These are phyloP conservation scores for Alaudala cheleensis DNA, from an alignment of 2,113 vertebrate genomes.

Conservation along the genomic window DNA sequence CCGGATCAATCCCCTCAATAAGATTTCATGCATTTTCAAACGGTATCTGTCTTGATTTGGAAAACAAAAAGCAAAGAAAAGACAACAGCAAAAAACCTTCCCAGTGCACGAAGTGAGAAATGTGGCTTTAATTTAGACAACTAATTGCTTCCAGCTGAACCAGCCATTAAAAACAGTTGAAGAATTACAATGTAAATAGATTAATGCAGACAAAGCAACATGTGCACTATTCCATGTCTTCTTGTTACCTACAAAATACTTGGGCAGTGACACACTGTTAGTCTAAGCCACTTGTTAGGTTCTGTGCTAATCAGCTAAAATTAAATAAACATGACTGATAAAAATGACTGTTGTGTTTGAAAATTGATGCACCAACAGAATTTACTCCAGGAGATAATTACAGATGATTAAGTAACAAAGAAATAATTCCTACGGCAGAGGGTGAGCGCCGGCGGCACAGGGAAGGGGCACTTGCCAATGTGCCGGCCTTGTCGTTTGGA, in stretches of 20 bases:
- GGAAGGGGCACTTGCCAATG: background rate
- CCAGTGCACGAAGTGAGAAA: slow-evolving; percentile 26
- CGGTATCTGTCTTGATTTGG: background rate
- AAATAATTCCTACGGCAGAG: background rate
- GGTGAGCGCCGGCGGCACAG: background rate
- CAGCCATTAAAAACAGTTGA: slow-evolving; percentile 65
- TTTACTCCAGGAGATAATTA: slow-evolving; percentile 58
- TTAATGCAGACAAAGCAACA: slow-evolving; percentile 69
- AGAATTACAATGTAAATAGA: slow-evolving; percentile 70
- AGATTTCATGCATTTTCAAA: background rate
- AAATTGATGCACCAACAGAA: slow-evolving; percentile 62
- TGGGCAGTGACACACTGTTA: slow-evolving; percentile 64
- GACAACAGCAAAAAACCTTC: slow-evolving; percentile 1
- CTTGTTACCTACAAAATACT: slow-evolving; percentile 56
- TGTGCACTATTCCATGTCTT: slow-evolving; percentile 44
- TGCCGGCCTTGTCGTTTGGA: background rate
- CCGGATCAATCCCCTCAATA: background rate
- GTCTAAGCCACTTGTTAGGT: slow-evolving; percentile 63
- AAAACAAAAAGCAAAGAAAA: slow-evolving; percentile 18
- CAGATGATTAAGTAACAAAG: slow-evolving; percentile 45
- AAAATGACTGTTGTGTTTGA: slow-evolving; percentile 64
- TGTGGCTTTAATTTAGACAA: slow-evolving; percentile 63
- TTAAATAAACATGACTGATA: slow-evolving; percentile 63
- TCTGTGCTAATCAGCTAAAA: slow-evolving; percentile 66
- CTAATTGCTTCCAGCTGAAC: slow-evolving; percentile 68